Evolutionary conservation across 2,888 invertebrate species (phyloP), one percentile per base, ranked within the genome.

Genomic region (Myathropa florea): DNA sequence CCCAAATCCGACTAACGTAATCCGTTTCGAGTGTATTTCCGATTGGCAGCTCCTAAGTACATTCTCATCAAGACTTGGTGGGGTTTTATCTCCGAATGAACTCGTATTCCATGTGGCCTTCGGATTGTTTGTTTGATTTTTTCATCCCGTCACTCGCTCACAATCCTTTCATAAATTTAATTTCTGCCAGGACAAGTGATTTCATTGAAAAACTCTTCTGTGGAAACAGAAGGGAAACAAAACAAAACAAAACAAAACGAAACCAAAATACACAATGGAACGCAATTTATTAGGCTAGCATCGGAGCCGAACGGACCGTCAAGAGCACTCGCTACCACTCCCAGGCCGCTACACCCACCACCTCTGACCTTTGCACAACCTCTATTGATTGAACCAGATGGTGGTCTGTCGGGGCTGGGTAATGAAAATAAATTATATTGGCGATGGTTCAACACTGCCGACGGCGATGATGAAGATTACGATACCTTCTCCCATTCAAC

Each of bases 381-480:
- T 55, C 55, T 70, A 70, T 77, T 77, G 68, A 70, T 77, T 70
- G 53, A 77, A 14, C 12, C 61, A 24, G 60, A 53, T 67, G 59
- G 12, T 10, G 60, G 3, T 64, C 26, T 24, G 39, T 57, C 28
- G 36, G 21, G 28, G 68, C 33, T 55, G 63, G 46, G 18, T 46
- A 73, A 67, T 67, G 57, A 36, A 79, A 78, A 78, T 63, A 83
- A 78, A 83, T 57, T 53, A 79, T 68, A 79, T 68, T 79, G 72
- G 12, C 78, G 83, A 63, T 72, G 33, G 46, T 36, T 60, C 18
- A 21, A 46, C 78, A 72, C 68, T 77, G 71, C 55, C 28, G n/a
- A n/a, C n/a, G n/a, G n/a, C n/a, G n/a, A n/a, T n/a, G n/a, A n/a
- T n/a, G 39, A 72, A 23, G 23, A 61, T 68, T 59, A 55, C 30